Conservation (phyloP, 2,888 invertebrate genomes). For the Molorchus minor region DNA sequence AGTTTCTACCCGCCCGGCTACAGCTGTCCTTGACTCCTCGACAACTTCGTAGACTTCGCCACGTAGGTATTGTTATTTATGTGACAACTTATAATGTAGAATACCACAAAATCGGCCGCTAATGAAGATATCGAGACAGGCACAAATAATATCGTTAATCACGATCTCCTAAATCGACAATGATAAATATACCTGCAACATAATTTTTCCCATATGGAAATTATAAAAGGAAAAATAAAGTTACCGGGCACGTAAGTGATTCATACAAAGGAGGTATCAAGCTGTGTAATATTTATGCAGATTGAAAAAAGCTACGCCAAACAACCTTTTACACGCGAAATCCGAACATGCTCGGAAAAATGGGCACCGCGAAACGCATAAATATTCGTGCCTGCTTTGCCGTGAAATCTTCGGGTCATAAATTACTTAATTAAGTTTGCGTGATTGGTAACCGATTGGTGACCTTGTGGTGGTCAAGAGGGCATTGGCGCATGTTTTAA, state of each 20-base stretch:
- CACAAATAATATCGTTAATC: conserved; percentile 17
- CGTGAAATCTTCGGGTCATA: conserved; percentile 20
- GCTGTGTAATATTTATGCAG: conserved; percentile 24
- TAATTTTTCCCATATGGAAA: conserved; percentile 1
- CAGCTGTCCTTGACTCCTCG: too few species aligned
- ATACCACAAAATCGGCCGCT: conserved; percentile 10
- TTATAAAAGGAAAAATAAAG: conserved; percentile 1
- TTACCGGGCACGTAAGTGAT: neutral
- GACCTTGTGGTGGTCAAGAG: conserved; percentile 16
- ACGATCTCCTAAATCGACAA: conserved; percentile 9
- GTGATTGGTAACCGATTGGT: conserved; percentile 20
- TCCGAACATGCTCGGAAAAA: conserved; percentile 1
- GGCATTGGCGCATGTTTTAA: conserved; percentile 15
- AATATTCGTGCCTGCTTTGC: conserved; percentile 19
- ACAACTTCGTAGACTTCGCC: too few species aligned
- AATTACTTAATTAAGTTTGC: conserved; percentile 28
- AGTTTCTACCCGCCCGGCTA: too few species aligned
- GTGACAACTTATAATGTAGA: neutral
- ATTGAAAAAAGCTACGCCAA: conserved; percentile 15
- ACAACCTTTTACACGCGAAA: conserved; percentile 22
- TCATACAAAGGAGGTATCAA: conserved; percentile 7
- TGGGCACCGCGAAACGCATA: neutral
- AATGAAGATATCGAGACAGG: conserved; percentile 14
- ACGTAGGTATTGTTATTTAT: too few species aligned
- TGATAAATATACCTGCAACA: conserved; percentile 14